Evolutionary conservation across 2,113 vertebrate species (phyloP), one percentile per base, ranked within the genome.

Genomic region (Micronisus gabar): DNA sequence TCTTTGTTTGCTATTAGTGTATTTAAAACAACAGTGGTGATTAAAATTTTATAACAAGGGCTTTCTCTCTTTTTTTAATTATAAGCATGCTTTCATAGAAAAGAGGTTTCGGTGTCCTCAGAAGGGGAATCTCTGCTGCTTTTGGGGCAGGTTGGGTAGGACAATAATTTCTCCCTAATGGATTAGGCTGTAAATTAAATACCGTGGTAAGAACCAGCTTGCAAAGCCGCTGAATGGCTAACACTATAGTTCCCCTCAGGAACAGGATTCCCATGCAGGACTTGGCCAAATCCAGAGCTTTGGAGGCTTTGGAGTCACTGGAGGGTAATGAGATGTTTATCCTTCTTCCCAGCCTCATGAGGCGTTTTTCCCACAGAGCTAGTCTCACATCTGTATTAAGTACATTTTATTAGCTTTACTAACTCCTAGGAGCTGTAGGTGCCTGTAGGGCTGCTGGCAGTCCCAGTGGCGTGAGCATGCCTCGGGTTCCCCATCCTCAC

Each of bases 131-230:
- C 82, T 93, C 50, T 62, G 74, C 89, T 88, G 59, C 45, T 91
- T 36, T 43, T 12, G 32, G 66, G 52, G 29, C 47, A 94, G 47
- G 25, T 6, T 76, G 68, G 38, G 63, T 53, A 86, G 82, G 40
- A 63, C 8, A 7, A 90, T 78, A 82, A 32, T 56, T 79, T 75
- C 48, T 96, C 81, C 61, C 65, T 81, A 40, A 73, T 45, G 71
- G 72, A 91, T 96, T 97, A 88, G 65, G 38, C 74, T 95, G 63
- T 50, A 93, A 93, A 97, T 95, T 81, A 88, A 95, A 91, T 56
- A 84, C n/a, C 36, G 10, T 34, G 55, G 43, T 67, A 73, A 94
- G 61, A 94, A 74, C 11, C 65, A 50, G 36, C 53, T 95, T 66
- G 63, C 45, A 78, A 87, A 94, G 71, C 58, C 4, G 0, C 55